Evolutionary conservation across 1,140 invertebrate genomes (phyloP).

Genomic region (Philopotamus ludificatus): DNA sequence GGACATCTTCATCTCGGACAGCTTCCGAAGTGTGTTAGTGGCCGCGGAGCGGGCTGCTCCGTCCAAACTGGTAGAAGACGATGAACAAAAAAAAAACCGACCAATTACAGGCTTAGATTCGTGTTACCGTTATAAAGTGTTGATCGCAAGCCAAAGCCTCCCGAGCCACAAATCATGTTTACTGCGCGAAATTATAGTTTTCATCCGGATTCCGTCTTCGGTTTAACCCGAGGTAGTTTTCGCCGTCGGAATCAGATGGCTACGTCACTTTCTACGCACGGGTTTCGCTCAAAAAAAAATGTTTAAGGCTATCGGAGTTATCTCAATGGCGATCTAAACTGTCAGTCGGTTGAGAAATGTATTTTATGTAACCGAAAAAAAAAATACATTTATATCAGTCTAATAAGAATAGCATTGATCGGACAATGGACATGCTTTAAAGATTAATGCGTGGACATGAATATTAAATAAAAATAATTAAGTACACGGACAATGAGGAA

Average conservation of each 20-base stretch:
- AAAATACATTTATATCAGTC: background rate
- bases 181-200: conserved; percentile 20
- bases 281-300: too few relatives aligned
- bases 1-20: background rate
- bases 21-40: conserved; percentile 6
- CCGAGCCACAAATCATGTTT: conserved; percentile 5
- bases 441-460: too few relatives aligned
- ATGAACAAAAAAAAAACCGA: conserved; percentile 12
- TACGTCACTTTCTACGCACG: too few relatives aligned
- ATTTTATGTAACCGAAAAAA: background rate
- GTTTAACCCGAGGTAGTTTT: background rate
- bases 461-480: too few relatives aligned
- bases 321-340: too few relatives aligned
- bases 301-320: too few relatives aligned
- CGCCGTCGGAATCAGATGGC: background rate
- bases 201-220: background rate
- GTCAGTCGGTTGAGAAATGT: too few relatives aligned
- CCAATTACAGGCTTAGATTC: conserved; percentile 28
- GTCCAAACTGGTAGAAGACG: background rate
- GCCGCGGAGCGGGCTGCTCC: background rate
- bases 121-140: conserved; percentile 26
- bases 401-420: too few relatives aligned
- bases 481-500: too few relatives aligned
- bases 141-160: too few relatives aligned
- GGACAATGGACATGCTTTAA: too few relatives aligned